Evolutionary conservation across 2,888 invertebrate genomes (phyloP), one percentile per base, ranked within the genome.

Genomic region (Rhopalosiphum nymphaeae): DNA sequence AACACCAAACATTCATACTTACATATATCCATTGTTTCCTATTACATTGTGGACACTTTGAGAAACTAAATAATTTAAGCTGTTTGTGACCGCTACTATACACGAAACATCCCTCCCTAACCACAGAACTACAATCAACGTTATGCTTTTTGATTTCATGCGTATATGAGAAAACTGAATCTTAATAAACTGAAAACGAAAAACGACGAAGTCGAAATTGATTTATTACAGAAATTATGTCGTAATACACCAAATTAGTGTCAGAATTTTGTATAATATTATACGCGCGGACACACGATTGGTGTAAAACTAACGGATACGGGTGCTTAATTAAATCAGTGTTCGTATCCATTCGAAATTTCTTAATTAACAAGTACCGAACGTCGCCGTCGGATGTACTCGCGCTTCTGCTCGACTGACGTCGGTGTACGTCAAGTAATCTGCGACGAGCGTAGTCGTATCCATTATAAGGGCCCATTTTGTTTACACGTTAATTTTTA

Each of bases 281-380:
- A 9, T 42, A 26, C 3, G 26, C n/a, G n/a, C 49, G 29, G 56
- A 36, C 10, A 56, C 44, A 10, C 36, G 42, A 56, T 56, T 85
- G 42, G 53, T 56, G 42, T 16, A n/a, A n/a, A 1, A 10, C 56
- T 36, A 36, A 5, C 5, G 44, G 36, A 78, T 26, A 57, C 25
- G 67, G 0, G 16, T 10, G 61, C 10, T 44, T 92, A 87, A 87
- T 86, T 61, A 61, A 92, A 92, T 92, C 61, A 86, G 84, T 53
- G 36, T 46, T 46, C 29, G 61, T 86, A 46, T 25, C 29, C 91
- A 57, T 57, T 46, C 57, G 36, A 92, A 61, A 86, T 61, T 46
- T 92, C 57, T 92, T 87, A 87, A 92, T 92, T 92, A 92, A 92
- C 92, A 46, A 86, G 91, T 36, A 92, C 13, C 61, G 53, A 86